Evolutionary conservation across 2,797 vertebrate species (phyloP).

Genomic region (Mustela erminea): DNA sequence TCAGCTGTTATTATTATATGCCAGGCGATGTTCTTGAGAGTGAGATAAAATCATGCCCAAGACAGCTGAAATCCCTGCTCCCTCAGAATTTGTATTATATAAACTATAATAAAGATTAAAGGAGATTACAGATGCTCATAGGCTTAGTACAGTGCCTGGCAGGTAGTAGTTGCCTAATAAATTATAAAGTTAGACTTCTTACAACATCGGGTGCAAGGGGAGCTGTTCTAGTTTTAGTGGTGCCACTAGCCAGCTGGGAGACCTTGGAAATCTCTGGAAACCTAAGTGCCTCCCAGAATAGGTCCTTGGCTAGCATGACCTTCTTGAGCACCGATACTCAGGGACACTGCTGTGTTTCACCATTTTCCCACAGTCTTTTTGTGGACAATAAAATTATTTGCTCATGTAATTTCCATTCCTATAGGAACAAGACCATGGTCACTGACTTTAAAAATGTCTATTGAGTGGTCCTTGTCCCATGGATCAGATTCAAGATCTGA

Average conservation of each 20-base stretch:
- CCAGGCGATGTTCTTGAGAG: neutral
- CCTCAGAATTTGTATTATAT: neutral
- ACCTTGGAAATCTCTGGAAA: neutral
- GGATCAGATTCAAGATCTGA: slow-evolving; percentile 18
- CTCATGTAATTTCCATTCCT: neutral
- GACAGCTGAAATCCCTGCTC: neutral
- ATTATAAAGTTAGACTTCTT: neutral
- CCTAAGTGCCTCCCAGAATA: neutral
- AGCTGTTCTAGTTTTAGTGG: neutral
- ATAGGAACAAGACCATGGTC: neutral
- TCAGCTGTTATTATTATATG: neutral
- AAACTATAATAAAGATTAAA: neutral
- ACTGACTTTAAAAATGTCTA: slow-evolving; percentile 18
- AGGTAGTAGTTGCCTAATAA: neutral
- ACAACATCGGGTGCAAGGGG: neutral
- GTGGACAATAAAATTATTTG: neutral
- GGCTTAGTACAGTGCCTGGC: neutral
- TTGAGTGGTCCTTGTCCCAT: slow-evolving; percentile 51
- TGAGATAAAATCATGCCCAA: slow-evolving; percentile 1
- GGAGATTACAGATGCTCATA: neutral
- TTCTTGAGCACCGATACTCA: neutral
- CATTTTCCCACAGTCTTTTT: neutral
- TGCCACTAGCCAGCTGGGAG: neutral
- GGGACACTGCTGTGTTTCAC: too few species aligned
- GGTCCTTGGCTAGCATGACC: neutral